These are phyloP conservation scores for Metopolophium dirhodum DNA, from an alignment of 1,140 invertebrate genomes.

Conservation along the genomic window DNA sequence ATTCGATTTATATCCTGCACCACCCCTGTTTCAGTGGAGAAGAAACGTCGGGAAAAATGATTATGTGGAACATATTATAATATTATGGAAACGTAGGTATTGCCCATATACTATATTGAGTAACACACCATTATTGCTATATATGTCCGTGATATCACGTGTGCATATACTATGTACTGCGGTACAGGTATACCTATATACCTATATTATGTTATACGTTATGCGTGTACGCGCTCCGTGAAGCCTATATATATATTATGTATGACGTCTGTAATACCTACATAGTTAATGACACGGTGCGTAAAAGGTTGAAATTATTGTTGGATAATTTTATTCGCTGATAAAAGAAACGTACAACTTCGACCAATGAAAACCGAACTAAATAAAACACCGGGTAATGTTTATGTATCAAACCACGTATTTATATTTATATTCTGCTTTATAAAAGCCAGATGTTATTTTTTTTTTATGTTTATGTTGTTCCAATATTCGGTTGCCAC, in stretches of 20 bases:
- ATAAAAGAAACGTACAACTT: slow-evolving; percentile 5
- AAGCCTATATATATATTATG: background rate
- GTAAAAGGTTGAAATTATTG: slow-evolving; percentile 15
- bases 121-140: background rate
- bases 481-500: slow-evolving; percentile 42
- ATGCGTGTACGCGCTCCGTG: background rate
- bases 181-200: too few species aligned
- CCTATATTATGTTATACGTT: background rate
- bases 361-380: background rate
- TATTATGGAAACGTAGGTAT: background rate
- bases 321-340: slow-evolving; percentile 7
- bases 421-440: slow-evolving; percentile 28
- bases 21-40: background rate
- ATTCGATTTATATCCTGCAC: background rate
- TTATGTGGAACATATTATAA: background rate
- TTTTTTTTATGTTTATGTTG: slow-evolving; percentile 28
- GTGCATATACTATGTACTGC: background rate
- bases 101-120: background rate
- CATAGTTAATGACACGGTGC: slow-evolving; percentile 7
- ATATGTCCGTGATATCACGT: background rate
- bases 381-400: slow-evolving; percentile 14
- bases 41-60: background rate
- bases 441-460: slow-evolving; percentile 35
- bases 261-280: background rate
- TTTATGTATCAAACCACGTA: slow-evolving; percentile 29